Evolutionary conservation across 2,113 vertebrate genomes (phyloP), one percentile per base, ranked within the genome.

Genomic region (Pristiophorus japonicus): DNA sequence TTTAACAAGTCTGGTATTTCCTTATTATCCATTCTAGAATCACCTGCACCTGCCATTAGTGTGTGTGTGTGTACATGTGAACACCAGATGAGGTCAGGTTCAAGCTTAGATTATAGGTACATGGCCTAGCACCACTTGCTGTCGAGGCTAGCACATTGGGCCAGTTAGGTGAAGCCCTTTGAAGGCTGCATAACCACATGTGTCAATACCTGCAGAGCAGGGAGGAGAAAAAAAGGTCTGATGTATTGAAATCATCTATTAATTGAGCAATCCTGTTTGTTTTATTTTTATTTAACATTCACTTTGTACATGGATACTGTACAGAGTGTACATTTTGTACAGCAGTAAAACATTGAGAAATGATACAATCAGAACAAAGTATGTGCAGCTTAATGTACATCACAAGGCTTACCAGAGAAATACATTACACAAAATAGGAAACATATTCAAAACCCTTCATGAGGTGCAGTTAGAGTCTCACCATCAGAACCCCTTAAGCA

Each of bases 251-350:
- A 59, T 7, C 6, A 62, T 30, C n/a, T 51, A 30, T 85, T 78
- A 38, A 81, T 38, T 30, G 88, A 63, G 59, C 59, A 92, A 87
- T 65, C 34, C 30, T 59, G 14, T 42, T 81, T 81, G 59, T 55
- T 91, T 90, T 38, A 92, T 92, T 63, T 92, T 92, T 92, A 92
- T 65, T 92, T 81, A 81, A 81, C 78, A 81, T 81, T 92, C 88
- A 92, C 88, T 92, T 92, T 92, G 88, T 92, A 92, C 88, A 92
- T 92, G 88, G 62, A 92, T 65, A 92, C 88, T 92, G 88, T 92
- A 92, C 88, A 92, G 88, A 63, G 88, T 92, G 88, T 92, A 92
- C 88, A 92, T 92, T 38, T 92, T 92, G 88, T 92, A 92, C 88
- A 92, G 88, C 88, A 92, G 88, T 92, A 92, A 92, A 92, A 92